Base-by-base conservation (phyloP, 2,113 vertebrate genomes). In the Rousettus leschenaultii region DNA sequence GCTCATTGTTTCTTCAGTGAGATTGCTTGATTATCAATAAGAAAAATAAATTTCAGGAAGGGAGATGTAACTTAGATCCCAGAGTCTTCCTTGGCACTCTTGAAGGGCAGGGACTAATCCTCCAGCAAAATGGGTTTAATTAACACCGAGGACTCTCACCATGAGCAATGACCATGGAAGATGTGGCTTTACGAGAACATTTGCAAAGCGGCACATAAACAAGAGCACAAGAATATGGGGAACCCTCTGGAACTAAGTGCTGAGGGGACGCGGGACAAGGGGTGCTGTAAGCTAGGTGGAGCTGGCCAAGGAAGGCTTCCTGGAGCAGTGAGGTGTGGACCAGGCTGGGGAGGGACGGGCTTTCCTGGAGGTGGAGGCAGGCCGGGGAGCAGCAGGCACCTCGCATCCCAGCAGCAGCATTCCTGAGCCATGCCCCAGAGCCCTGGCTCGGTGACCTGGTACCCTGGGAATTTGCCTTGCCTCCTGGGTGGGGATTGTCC, bases 81-180 rank as follows among this genome's bases (percentile, higher is more conserved):
- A 66, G 30, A 93, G 73, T 59, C 85, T 95, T 95, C 78, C 61
- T 48, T 66, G 86, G 78, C 63, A 73, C 82, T 96, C 86, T 71
- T 90, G 86, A 83, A 96, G 86, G 94, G 83, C 89, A 97, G 97
- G 73, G 94, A 97, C 91, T 94, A 91, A 90, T 93, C 63, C 78
- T 92, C 77, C 12, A 66, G 68, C 63, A 74, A 96, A 95, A 92
- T 79, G 63, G 92, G 24, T 65, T 94, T 95, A 83, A 92, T 93
- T 92, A 94, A 92, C 16, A 30, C 12, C 33, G 59, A 19, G 59
- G 75, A 70, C 73, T 97, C 68, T 97, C 55, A 13, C 26, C 70
- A 14, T 26, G 26, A 66, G 66, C 1, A 21, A 73, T 24, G 53
- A 59, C 6, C 7, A 1, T 26, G 68, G 75, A 40, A 71, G 51